A percentile compares a stretch with the other conserved stretches of the same genome.
Conservation (phyloP, 1,140 invertebrate genomes). For the Samia ricini region DNA sequence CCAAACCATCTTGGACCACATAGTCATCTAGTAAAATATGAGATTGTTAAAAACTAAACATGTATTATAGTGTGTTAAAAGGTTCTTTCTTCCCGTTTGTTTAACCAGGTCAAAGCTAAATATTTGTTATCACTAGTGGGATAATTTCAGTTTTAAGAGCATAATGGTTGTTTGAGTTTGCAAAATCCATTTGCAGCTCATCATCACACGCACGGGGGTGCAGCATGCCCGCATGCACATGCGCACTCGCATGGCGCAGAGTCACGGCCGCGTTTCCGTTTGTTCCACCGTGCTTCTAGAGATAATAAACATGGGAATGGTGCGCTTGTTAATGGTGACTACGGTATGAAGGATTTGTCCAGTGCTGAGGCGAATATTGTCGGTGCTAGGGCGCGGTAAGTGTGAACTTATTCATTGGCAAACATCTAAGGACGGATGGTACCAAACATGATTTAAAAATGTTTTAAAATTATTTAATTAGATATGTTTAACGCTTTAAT, state of each 20-base stretch:
- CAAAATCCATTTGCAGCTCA: conserved; percentile 41
- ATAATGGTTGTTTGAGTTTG: background rate
- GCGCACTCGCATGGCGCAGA: conserved; percentile 16
- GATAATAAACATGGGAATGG: conserved; percentile 48
- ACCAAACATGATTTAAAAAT: too few relatives aligned
- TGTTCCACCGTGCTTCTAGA: conserved; percentile 35
- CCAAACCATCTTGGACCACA: too few relatives aligned
- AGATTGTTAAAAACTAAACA: too few relatives aligned
- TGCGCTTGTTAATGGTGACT: conserved; percentile 54
- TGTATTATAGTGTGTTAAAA: too few relatives aligned
- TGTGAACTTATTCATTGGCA: background rate
- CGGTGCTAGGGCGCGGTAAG: conserved; percentile 29
- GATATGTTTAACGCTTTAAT: too few relatives aligned
- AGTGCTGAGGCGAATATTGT: conserved; percentile 37
- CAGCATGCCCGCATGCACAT: conserved; percentile 46
- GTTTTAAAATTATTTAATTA: too few relatives aligned
- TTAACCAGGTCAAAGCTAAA: too few relatives aligned
- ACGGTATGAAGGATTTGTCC: conserved; percentile 56
- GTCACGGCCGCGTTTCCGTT: conserved; percentile 24
- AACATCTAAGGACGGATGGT: background rate
- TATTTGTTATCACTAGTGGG: too few relatives aligned
- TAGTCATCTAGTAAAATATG: too few relatives aligned
- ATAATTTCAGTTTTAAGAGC: too few relatives aligned
- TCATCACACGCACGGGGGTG: conserved; percentile 65
- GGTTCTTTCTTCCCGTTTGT: too few relatives aligned